These are phyloP conservation scores for Danaus melanippus DNA, from an alignment of 1,140 invertebrate genomes.

Conservation along the genomic window DNA sequence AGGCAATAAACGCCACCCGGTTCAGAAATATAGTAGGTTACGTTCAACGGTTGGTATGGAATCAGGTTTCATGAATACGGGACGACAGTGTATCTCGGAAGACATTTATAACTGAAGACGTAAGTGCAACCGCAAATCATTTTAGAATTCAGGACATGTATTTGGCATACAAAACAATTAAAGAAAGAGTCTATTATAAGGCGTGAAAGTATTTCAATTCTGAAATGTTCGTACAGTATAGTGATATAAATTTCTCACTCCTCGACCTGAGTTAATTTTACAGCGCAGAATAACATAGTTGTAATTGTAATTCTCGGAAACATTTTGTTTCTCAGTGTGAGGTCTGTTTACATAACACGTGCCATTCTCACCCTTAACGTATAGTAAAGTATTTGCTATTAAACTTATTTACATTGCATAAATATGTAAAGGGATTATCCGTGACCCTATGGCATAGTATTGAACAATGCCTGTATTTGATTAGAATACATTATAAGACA, in stretches of 20 bases:
- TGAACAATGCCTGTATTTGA: conserved; percentile 20
- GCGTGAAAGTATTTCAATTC: too few species aligned
- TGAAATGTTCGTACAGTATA: too few species aligned
- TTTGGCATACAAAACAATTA: too few species aligned
- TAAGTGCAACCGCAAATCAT: background rate
- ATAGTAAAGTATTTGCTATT: background rate
- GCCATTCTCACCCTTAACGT: background rate
- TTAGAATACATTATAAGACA: conserved; percentile 19
- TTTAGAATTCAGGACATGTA: too few species aligned
- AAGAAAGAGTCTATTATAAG: too few species aligned
- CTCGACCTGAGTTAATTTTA: too few species aligned
- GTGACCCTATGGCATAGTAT: conserved; percentile 18
- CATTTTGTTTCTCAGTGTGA: too few species aligned
- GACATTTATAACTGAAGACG: conserved; percentile 5
- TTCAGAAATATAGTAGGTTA: background rate
- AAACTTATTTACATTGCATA: conserved; percentile 3
- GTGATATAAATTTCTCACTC: too few species aligned
- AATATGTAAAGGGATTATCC: conserved; percentile 22
- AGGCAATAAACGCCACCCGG: conserved; percentile 1
- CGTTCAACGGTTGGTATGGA: background rate
- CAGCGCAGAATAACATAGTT: too few species aligned
- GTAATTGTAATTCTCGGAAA: too few species aligned
- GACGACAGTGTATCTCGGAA: conserved; percentile 1
- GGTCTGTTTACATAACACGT: background rate
- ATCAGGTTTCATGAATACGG: conserved; percentile 11